Conservation (phyloP, 92 coral and sea anemone species). For the Umimayanthus kanabou region DNA sequence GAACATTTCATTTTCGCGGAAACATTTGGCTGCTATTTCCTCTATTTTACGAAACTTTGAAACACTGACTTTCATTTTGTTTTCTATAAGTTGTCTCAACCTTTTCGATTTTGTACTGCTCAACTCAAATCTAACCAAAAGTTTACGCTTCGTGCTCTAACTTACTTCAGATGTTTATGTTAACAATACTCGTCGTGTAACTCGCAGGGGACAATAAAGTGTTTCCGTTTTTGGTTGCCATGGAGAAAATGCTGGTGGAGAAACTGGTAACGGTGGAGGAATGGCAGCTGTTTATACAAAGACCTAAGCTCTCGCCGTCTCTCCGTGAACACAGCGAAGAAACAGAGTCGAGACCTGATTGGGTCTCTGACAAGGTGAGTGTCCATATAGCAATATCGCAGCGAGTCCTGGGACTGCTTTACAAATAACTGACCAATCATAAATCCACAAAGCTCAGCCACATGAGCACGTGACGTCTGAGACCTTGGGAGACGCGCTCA, state of each 20-base stretch:
- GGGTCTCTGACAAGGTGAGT: slow-evolving; percentile 69
- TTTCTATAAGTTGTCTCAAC: not conserved
- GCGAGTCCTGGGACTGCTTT: not conserved
- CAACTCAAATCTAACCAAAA: not conserved
- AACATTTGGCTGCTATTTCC: no score
- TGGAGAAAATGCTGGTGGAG: slow-evolving; percentile 77
- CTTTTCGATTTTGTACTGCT: no score
- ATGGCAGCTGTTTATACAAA: slow-evolving; percentile 68
- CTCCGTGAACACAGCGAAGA: not conserved
- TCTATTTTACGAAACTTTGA: not conserved
- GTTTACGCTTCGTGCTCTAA: not conserved
- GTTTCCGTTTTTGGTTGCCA: slow-evolving; percentile 86
- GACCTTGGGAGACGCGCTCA: no score
- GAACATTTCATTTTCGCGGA: no score
- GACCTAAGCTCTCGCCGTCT: slow-evolving; percentile 6
- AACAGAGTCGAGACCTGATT: slow-evolving; percentile 60
- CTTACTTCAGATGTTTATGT: no score
- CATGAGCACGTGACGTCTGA: no score
- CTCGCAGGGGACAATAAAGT: slow-evolving; percentile 81
- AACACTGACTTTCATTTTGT: not conserved
- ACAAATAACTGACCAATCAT: not conserved
- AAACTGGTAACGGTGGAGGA: slow-evolving; percentile 70
- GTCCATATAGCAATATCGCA: not conserved
- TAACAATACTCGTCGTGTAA: not conserved
- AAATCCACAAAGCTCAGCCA: not conserved